Evolutionary conservation across 2,797 vertebrate species (phyloP).

Genomic region (Babyrousa celebensis): DNA sequence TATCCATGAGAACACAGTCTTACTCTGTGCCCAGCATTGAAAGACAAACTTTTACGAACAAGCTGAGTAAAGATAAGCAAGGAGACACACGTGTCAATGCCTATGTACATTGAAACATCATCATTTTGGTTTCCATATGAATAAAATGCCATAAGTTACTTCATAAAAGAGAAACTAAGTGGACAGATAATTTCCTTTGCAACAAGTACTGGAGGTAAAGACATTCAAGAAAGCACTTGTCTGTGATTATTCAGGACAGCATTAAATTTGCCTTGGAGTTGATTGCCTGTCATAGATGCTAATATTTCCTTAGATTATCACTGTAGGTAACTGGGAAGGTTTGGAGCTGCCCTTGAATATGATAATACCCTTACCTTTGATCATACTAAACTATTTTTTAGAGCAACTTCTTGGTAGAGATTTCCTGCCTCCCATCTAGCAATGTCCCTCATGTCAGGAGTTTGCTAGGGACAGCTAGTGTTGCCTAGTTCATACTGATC

Average conservation of each 20-base stretch:
- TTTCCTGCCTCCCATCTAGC: not conserved
- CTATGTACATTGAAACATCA: not conserved
- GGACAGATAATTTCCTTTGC: not conserved
- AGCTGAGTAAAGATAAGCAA: not conserved
- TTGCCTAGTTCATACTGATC: not conserved
- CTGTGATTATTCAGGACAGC: not conserved
- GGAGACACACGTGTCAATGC: not conserved
- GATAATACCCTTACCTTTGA: not conserved
- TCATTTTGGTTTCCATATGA: not conserved
- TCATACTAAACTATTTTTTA: not conserved
- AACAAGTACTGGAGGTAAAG: not conserved
- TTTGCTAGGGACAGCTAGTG: not conserved
- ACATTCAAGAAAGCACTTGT: not conserved
- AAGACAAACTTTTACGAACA: not conserved
- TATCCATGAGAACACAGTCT: not conserved
- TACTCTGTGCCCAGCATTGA: not conserved
- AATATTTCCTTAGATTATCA: conserved; percentile 3
- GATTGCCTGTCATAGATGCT: not conserved
- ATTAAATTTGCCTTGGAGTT: not conserved
- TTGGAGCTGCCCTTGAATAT: not conserved
- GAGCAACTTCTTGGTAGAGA: not conserved
- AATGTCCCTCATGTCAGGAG: not conserved
- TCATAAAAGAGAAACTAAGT: not conserved
- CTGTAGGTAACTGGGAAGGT: not conserved
- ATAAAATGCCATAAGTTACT: not conserved